Base-by-base conservation (phyloP, 2,797 vertebrate genomes). In the Ciconia nigra region DNA sequence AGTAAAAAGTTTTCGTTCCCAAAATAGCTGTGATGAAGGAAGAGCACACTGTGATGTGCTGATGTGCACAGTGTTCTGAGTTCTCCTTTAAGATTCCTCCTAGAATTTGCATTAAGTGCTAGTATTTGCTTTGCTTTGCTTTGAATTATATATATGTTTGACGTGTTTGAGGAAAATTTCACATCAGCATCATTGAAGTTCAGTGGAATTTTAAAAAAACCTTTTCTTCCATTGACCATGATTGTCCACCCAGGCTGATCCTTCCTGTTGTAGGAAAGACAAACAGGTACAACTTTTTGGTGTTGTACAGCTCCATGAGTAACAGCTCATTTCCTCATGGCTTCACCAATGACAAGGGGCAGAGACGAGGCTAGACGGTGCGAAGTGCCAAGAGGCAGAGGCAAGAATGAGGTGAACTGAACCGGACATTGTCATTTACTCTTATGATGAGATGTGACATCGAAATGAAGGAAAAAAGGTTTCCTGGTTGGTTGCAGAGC, bases 381-480 rank as follows among this genome's bases (percentile, higher is more conserved):
- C 41, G 15, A 58, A 39, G 19, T 37, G 31, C 20, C 6, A 12
- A 17, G 29, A 52, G 10, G 6, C 33, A 79, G 39, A 0, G 0
- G 21, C 21, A 59, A 66, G 10, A 35, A 33, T 0, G 0, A 37
- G 37, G 42, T 78, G 47, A 81, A 44, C 12, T 17, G 2, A 44
- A 49, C 21, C 13, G 44, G 42, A 47, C 51, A 51, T 21, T 12
- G 10, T 33, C 2, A 7, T 66, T 83, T 63, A 28, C 11, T 76
- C 10, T 33, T 74, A 10, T 15, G 33, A 49, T n/a, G 28, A 81
- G 19, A 55, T 70, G 7, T 25, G 35, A 67, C 31, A 74, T 15
- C 0, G 5, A 62, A 81, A 61, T 7, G 12, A 83, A 83, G 49
- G 15, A 44, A 61, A 80, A 82, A 37, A n/a, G 6, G 6, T 2